Conservation (phyloP, 2,797 vertebrate genomes). For the Microhierax caerulescens region DNA sequence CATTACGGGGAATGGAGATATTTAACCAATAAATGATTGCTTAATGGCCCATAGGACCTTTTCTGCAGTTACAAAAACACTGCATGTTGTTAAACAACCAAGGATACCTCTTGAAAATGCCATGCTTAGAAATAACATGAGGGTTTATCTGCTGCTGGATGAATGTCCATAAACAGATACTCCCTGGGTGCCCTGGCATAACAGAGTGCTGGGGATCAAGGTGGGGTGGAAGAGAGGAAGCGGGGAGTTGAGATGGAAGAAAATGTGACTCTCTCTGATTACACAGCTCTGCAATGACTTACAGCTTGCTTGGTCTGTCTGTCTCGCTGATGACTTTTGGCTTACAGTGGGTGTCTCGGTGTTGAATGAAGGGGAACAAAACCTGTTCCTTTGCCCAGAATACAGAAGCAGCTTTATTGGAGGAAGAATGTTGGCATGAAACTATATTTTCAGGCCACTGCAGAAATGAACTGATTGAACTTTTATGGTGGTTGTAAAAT, state of each 20-base stretch:
- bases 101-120: conserved; percentile 41
- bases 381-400: not conserved
- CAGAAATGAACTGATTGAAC: not conserved
- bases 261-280: not conserved
- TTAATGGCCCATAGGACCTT: conserved; percentile 42
- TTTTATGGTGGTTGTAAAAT: not conserved
- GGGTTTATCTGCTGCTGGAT: not conserved
- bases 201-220: not conserved
- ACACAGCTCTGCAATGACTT: not conserved
- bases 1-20: conserved; percentile 37
- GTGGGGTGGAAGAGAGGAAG: not conserved
- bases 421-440: not conserved
- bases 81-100: conserved; percentile 9
- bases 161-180: conserved; percentile 14
- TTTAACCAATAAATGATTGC: conserved; percentile 48
- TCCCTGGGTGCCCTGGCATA: not conserved
- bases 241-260: not conserved
- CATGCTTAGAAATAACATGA: not conserved
- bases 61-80: conserved; percentile 50
- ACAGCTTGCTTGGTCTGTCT: not conserved
- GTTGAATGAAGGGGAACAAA: not conserved
- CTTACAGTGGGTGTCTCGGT: not conserved
- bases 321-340: not conserved
- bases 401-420: not conserved
- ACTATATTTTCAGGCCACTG: not conserved